Evolutionary conservation across 2,113 vertebrate genomes (phyloP).

Genomic region (Notechis scutatus): DNA sequence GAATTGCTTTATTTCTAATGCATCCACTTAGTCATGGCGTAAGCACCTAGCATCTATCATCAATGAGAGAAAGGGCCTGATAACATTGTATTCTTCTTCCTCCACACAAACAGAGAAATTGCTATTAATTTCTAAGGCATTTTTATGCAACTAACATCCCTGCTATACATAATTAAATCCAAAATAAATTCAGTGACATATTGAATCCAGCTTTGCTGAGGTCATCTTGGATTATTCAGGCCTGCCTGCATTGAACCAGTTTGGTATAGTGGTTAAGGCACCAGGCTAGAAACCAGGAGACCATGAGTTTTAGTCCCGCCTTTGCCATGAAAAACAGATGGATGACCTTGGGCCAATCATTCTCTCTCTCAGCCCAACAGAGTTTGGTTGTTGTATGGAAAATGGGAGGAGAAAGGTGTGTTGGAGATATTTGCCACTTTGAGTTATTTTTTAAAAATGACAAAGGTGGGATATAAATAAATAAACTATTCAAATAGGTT

Average conservation of each 20-base stretch:
- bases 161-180: constrained; percentile 40
- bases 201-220: neutral
- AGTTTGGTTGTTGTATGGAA: too few relatives aligned
- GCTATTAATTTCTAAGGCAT: neutral
- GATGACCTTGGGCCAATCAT: neutral
- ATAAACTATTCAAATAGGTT: neutral
- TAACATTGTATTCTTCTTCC: neutral
- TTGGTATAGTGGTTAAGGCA: neutral
- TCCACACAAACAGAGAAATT: neutral
- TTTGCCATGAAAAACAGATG: neutral
- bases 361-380: neutral
- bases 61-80: neutral
- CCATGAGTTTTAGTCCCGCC: neutral
- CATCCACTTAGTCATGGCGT: neutral
- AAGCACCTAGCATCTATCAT: neutral
- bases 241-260: neutral
- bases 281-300: neutral
- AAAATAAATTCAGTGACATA: constrained; percentile 19
- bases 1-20: neutral
- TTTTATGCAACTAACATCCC: neutral
- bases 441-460: neutral
- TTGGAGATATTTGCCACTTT: neutral
- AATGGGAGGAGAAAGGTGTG: neutral
- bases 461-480: neutral
- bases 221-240: constrained; percentile 13